Percentiles rank a stretch among this genome's conserved stretches.
phyloP scores from a whole-genome alignment of 2,888 invertebrate species.

The Torymus tubicola region DNA sequence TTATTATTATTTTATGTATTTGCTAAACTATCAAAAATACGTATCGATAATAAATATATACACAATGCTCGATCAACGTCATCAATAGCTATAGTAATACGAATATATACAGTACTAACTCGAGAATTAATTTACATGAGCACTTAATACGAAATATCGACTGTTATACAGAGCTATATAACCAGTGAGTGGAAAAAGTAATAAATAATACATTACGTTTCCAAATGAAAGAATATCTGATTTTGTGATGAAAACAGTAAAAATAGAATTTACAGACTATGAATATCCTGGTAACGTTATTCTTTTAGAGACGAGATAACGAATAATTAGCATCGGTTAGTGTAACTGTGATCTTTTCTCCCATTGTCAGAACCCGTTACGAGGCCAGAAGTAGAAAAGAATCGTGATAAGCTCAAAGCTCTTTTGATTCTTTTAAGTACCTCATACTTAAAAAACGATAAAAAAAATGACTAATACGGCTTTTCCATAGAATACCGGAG shows the following conservation, averaged over 20 bases:
- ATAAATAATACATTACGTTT: slow-evolving; percentile 4
- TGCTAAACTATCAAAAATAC: no score
- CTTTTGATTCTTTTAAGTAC: background rate
- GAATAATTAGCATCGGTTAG: slow-evolving; percentile 32
- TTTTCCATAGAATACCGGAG: no score
- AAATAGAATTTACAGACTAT: slow-evolving; percentile 28
- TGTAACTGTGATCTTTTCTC: background rate
- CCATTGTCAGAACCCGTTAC: slow-evolving; percentile 4
- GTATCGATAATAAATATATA: no score
- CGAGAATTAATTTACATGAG: no score
- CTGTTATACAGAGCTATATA: no score
- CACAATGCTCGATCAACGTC: no score
- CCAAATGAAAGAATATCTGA: background rate
- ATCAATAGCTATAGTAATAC: no score
- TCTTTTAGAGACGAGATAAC: slow-evolving; percentile 13
- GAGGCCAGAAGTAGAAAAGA: background rate
- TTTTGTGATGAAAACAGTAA: slow-evolving; percentile 11
- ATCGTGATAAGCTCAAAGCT: background rate
- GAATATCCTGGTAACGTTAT: slow-evolving; percentile 19
- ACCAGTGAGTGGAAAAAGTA: no score
- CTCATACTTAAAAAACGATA: background rate
- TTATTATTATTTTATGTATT: no score
- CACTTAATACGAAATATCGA: no score
- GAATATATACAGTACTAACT: no score
- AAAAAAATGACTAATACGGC: no score